Evolutionary conservation across 2,888 invertebrate species (phyloP), one percentile per base, ranked within the genome.

Genomic region (Strigamia crassipes): DNA sequence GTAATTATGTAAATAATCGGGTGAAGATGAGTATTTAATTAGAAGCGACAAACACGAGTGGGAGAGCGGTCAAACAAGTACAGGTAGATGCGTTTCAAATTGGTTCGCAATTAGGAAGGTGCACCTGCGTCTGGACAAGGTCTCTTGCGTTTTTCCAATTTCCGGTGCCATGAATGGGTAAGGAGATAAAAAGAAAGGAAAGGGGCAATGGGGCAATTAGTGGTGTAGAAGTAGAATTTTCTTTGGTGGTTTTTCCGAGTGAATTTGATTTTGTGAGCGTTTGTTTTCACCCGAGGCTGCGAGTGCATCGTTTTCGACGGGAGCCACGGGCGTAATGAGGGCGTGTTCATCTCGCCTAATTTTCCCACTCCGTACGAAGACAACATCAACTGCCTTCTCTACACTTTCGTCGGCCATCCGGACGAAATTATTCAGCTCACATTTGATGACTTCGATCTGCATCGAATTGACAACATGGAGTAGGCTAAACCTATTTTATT

Each of bases 341-440:
- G 94, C 84, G 91, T 91, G 78, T 95, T 95, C 90, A 93, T 92
- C 87, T 94, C 94, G 85, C 95, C 95, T 21, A 93, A 94, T 89
- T 94, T 92, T 88, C 95, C 95, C 4, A 91, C 91, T 83, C 91
- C 92, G 82, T 94, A 94, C 89, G 92, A 93, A 9, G 88, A 91
- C 82, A 91, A 92, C 86, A 90, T 94, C 87, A 92, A 93, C 89
- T 96, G 96, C 87, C 91, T 95, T 80, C 91, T 95, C 82, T 95
- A 94, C 90, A 94, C 94, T 46, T 96, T 96, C 89, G 90, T 92
- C 85, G 94, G 93, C 1, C 92, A 92, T 83, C 90, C 92, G 21
- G 92, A 93, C 87, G 93, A 95, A 89, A 93, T 95, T 86, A 92
- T 95, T 84, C 93, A 95, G 88, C 90, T 96, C 83, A 92, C 92